Evolutionary conservation across 2,797 vertebrate species (phyloP).

Genomic region (Enteromius mattozi): DNA sequence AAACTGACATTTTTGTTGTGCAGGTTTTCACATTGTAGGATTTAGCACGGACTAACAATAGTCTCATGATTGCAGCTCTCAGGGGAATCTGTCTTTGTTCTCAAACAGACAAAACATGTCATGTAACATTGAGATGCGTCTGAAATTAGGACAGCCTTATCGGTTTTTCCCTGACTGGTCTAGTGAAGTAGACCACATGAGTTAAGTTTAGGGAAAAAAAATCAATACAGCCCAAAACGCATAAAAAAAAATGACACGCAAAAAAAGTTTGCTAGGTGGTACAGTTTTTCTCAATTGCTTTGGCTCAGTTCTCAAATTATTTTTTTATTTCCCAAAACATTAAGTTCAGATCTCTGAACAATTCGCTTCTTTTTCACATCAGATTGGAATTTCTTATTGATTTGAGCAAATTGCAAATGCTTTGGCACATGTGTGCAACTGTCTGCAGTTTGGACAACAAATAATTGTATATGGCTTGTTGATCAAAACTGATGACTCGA

Average conservation of each 20-base stretch:
- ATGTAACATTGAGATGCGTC: conserved; percentile 30
- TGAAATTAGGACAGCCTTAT: conserved; percentile 57
- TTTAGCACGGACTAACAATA: conserved; percentile 40
- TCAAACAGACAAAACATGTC: conserved; percentile 57
- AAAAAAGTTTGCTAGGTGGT: neutral
- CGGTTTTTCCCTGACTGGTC: conserved; percentile 48
- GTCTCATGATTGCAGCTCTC: conserved; percentile 53
- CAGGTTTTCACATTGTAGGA: conserved; percentile 52
- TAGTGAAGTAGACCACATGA: neutral
- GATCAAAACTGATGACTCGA: no score
- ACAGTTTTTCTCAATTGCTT: no score
- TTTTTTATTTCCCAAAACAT: no score
- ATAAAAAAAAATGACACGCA: neutral
- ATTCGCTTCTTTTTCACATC: no score
- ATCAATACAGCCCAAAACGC: neutral
- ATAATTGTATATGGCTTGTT: no score
- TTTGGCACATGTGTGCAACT: no score
- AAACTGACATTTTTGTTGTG: conserved; percentile 24
- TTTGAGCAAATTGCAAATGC: no score
- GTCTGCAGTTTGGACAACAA: no score
- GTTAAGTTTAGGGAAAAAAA: no score
- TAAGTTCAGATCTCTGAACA: no score
- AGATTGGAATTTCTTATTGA: no score
- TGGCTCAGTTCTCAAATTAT: no score
- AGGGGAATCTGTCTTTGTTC: conserved; percentile 57